Conservation (phyloP, 2,888 invertebrate genomes). For the Ophion slaviceki region DNA sequence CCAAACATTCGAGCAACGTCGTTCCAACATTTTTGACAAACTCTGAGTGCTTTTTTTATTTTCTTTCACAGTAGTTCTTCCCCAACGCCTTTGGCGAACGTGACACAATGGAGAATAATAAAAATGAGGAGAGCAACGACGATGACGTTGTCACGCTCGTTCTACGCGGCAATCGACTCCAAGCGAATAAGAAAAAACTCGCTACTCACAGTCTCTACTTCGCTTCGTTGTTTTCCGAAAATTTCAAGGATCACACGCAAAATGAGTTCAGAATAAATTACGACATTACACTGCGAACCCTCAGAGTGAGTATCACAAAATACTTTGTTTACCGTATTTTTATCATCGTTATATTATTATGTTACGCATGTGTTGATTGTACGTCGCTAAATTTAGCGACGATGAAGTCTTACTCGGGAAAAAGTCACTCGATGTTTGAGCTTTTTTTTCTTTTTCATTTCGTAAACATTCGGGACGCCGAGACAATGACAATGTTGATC, state of each 20-base stretch:
- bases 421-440: not conserved
- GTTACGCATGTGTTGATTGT: not conserved
- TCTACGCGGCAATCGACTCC: slow-evolving; percentile 66
- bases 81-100: not conserved
- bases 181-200: slow-evolving; percentile 73
- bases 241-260: slow-evolving; percentile 73
- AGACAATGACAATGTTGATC: not conserved
- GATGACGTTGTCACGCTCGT: slow-evolving; percentile 69
- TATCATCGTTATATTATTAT: not conserved
- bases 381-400: not conserved
- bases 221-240: slow-evolving; percentile 73
- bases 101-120: slow-evolving; percentile 31
- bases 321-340: slow-evolving; percentile 7
- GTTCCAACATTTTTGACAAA: not conserved
- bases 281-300: slow-evolving; percentile 69
- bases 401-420: not conserved
- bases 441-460: not conserved
- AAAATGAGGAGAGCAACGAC: not conserved
- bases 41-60: not conserved
- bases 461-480: not conserved
- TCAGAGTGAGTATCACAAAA: slow-evolving; percentile 71
- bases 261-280: slow-evolving; percentile 76
- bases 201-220: slow-evolving; percentile 75
- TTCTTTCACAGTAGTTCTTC: not conserved
- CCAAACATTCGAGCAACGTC: not conserved